A percentile compares a stretch with the other conserved stretches of the same genome.
phyloP scores from a whole-genome alignment of 2,113 vertebrate species.

The Crotalus helleri region DNA sequence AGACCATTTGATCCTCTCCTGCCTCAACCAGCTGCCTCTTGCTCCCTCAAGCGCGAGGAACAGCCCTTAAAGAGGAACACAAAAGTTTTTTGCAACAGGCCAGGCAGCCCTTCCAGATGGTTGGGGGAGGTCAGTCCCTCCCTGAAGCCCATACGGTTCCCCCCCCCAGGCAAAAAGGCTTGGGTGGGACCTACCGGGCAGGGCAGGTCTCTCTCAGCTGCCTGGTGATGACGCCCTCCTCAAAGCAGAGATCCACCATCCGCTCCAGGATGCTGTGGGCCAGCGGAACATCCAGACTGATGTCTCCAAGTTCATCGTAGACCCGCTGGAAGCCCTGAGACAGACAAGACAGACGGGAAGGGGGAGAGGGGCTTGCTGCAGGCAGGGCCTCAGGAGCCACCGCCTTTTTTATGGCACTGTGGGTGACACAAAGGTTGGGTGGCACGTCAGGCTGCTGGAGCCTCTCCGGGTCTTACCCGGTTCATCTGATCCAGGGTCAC shows the following conservation, averaged over 20 bases:
- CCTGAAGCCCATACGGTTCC: not conserved
- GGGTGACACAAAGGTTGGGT: no score
- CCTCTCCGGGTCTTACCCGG: conserved; percentile 63
- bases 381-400: not conserved
- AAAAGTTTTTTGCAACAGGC: not conserved
- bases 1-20: not conserved
- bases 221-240: conserved; percentile 79
- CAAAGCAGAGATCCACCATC: conserved; percentile 81
- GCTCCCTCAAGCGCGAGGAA: not conserved
- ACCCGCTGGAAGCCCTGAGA: conserved; percentile 81
- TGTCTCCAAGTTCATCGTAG: conserved; percentile 79
- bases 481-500: conserved; percentile 90
- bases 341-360: accelerated
- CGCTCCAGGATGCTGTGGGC: conserved; percentile 79
- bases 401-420: not conserved
- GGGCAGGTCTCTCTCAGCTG: conserved; percentile 81
- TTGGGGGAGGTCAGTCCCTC: not conserved
- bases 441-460: not conserved
- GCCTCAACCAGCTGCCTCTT: not conserved
- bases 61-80: not conserved
- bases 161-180: no score
- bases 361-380: not conserved
- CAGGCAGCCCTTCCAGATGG: not conserved
- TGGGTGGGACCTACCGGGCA: conserved; percentile 66
- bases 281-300: conserved; percentile 80